Percentiles rank a stretch among this genome's conserved stretches.
Evolutionary conservation across 2,113 vertebrate genomes (phyloP).

Genomic region (Crotalus tigris): DNA sequence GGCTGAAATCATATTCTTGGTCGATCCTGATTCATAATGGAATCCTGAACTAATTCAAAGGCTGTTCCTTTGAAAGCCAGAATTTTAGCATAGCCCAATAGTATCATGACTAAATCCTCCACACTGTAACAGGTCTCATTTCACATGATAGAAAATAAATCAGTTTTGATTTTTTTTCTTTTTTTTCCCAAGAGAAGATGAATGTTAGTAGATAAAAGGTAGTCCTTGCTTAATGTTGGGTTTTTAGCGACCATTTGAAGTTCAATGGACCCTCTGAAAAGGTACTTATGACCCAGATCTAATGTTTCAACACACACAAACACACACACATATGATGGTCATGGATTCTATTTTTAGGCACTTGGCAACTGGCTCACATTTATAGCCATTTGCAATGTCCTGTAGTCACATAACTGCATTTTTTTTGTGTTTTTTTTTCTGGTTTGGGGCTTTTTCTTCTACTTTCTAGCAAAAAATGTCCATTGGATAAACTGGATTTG

Average conservation of each 20-base stretch:
- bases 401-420: not conserved
- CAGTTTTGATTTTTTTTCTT: not conserved
- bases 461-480: not conserved
- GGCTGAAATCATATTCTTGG: not conserved
- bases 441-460: not conserved
- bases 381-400: not conserved
- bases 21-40: not conserved
- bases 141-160: not conserved
- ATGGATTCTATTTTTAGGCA: not conserved
- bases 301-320: not conserved
- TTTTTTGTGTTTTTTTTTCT: not conserved
- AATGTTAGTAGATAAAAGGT: not conserved
- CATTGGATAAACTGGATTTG: not conserved
- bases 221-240: not conserved
- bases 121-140: not conserved
- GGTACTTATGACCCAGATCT: not conserved
- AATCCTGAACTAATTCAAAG: not conserved
- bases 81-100: not conserved
- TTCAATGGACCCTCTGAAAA: not conserved
- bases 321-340: not conserved
- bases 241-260: not conserved
- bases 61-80: not conserved
- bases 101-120: not conserved
- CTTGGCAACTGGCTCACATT: not conserved
- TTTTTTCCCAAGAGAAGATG: not conserved